phyloP scores from a whole-genome alignment of 2,888 invertebrate genomes.

The Chrysolina oricalcia region DNA sequence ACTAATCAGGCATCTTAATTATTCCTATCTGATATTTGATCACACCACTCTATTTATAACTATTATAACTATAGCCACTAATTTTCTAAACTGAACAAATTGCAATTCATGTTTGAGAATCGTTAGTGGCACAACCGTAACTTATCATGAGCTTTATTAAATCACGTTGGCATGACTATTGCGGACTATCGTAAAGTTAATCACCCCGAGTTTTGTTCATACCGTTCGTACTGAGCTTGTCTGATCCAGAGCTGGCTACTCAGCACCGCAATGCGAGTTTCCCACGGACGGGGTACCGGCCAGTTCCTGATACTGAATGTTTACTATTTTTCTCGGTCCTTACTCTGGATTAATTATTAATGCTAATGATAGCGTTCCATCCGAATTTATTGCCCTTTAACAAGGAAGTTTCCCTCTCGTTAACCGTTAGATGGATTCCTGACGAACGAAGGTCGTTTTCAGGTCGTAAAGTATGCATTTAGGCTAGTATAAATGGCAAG shows the following conservation, averaged over 20 bases:
- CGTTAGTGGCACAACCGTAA: constrained; percentile 55
- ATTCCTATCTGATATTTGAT: background rate
- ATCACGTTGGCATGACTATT: constrained; percentile 59
- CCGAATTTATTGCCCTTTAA: constrained; percentile 32
- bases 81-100: constrained; percentile 52
- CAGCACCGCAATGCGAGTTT: constrained; percentile 57
- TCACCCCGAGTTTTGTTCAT: constrained; percentile 45
- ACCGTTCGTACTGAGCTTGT: constrained; percentile 47
- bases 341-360: constrained; percentile 43
- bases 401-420: constrained; percentile 2
- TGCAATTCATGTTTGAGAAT: constrained; percentile 56
- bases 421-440: constrained; percentile 13
- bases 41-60: constrained; percentile 24
- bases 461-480: constrained; percentile 5
- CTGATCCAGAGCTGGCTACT: constrained; percentile 47
- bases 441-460: background rate
- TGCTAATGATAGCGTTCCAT: constrained; percentile 35
- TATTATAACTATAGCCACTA: constrained; percentile 21
- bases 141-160: constrained; percentile 60
- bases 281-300: constrained; percentile 64
- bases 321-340: constrained; percentile 36
- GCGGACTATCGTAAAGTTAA: constrained; percentile 52
- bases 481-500: background rate
- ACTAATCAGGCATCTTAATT: background rate
- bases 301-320: constrained; percentile 63